A percentile compares a stretch with the other conserved stretches of the same genome.
Evolutionary conservation across 1,140 invertebrate genomes (phyloP).

Genomic region (Asbolus verrucosus): DNA sequence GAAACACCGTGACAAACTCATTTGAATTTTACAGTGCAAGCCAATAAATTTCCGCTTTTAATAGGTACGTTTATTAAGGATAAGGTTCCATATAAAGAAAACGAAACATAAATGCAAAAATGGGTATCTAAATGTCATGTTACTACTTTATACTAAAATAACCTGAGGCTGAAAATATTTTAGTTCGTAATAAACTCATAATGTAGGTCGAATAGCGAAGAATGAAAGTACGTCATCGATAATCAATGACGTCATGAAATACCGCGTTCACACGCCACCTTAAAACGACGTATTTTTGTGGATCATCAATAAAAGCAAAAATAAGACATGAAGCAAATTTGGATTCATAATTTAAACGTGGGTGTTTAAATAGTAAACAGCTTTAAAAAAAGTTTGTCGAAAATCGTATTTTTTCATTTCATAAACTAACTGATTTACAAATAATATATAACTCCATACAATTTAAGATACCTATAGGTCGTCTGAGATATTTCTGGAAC

Average conservation of each 20-base stretch:
- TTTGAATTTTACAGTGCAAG: conserved; percentile 11
- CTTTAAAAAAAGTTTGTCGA: neutral
- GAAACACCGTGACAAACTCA: neutral
- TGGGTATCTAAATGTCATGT: conserved; percentile 14
- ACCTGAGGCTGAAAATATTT: too few relatives aligned
- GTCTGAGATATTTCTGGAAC: neutral
- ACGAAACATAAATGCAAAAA: conserved; percentile 11
- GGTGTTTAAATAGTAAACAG: neutral
- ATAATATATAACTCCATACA: too few relatives aligned
- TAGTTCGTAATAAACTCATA: too few relatives aligned
- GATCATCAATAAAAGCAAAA: conserved; percentile 7
- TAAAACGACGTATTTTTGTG: conserved; percentile 26
- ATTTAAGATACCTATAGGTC: too few relatives aligned
- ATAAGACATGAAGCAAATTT: neutral
- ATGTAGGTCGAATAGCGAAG: neutral
- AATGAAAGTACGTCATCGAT: conserved; percentile 21
- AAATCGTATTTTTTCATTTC: neutral
- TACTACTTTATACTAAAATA: too few relatives aligned
- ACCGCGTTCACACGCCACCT: conserved; percentile 1
- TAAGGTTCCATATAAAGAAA: neutral
- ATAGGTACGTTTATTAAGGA: neutral
- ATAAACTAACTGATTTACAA: too few relatives aligned
- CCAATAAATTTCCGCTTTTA: neutral
- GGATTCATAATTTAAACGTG: conserved; percentile 30
- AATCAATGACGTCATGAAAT: conserved; percentile 18